Base-by-base conservation (phyloP, 1,140 invertebrate species). In the Pachypsylla venusta region DNA sequence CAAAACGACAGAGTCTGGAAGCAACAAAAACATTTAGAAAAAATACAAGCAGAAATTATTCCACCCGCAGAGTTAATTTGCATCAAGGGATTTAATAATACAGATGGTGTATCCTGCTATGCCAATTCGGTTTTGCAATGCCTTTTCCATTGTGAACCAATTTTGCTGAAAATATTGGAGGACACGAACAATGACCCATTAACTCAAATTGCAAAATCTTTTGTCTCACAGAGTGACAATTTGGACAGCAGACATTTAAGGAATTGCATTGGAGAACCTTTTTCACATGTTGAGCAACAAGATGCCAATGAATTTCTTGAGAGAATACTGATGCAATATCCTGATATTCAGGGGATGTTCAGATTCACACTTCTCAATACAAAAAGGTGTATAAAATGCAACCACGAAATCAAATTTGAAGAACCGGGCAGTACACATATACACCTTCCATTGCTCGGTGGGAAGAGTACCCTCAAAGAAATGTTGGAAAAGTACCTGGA, bases 51-150 rank as follows among this genome's bases (percentile, higher is more conserved):
- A 48, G 16, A 48, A 4, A 22, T 48, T 10, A 19, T 48, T 48
- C 42, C 42, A 48, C 42, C 42, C 22, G 16, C 42, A 7, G 42
- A 48, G 22, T n/a, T 48, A 5, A 48, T 48, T n/a, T 48, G 42
- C 42, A 48, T 48, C 42, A n/a, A n/a, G 4, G 59, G 64, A 1
- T 24, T 65, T 7, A 35, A 53, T 30, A 62, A 64, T 56, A 14
- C 14, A 13, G 57, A 65, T 61, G 35, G 25, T 27, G 48, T 61
- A 25, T 65, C 62, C 24, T 64, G 60, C 53, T 63, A 62, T 53
- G 59, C 61, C 1, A 65, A 63, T 57, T 58, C 57, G 16, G 53
- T 25, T 53, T 25, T 65, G 12, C 64, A 65, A 55, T 64, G 59
- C 25, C 55, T 65, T 2, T 64, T 64, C 2, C 13, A 61, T 35